Evolutionary conservation across 2,888 invertebrate species (phyloP), one percentile per base, ranked within the genome.

Genomic region (Phania funesta): DNA sequence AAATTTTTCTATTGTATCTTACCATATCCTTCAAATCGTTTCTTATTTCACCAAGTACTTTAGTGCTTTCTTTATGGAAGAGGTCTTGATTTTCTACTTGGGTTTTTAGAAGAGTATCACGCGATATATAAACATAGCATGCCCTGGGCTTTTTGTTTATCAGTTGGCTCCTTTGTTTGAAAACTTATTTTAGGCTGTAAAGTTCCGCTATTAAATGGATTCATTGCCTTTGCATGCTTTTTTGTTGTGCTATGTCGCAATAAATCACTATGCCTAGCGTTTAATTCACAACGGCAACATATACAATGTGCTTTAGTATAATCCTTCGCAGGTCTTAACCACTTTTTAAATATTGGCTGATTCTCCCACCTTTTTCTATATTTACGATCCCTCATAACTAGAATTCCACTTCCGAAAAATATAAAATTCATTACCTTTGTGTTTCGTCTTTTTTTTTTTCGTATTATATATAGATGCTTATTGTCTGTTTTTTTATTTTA

Each of bases 151-250:
- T 2, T 56, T 8, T 6, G 60, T 13, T 1, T 16, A 13, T 70
- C 68, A 62, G n/a, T 77, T 68, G 22, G 62, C 16, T 32, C 68
- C 29, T 29, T 41, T 44, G 56, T 32, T 48, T 26, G 41, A 52
- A 44, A 52, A 29, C 16, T 29, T 29, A 54, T 26, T 29, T 54
- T 16, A n/a, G 13, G 54, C 24, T 29, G 54, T n/a, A 56, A 18
- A 35, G 32, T 35, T 35, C 32, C 32, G 16, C 32, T 56, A 35
- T 32, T 29, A 29, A n/a, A 35, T 18, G 56, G 56, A 16, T 56
- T 35, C 18, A 56, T 35, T 29, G 56, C 56, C 20, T 56, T 35
- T 32, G 5, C 18, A 18, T 56, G 56, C 32, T 56, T 56, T 52
- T 56, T 56, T 35, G 56, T 56, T 32, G n/a, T 32, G 35, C 56